These are phyloP conservation scores for Nautilus pompilius DNA, from an alignment of 1,140 invertebrate genomes.

Conservation along the genomic window DNA sequence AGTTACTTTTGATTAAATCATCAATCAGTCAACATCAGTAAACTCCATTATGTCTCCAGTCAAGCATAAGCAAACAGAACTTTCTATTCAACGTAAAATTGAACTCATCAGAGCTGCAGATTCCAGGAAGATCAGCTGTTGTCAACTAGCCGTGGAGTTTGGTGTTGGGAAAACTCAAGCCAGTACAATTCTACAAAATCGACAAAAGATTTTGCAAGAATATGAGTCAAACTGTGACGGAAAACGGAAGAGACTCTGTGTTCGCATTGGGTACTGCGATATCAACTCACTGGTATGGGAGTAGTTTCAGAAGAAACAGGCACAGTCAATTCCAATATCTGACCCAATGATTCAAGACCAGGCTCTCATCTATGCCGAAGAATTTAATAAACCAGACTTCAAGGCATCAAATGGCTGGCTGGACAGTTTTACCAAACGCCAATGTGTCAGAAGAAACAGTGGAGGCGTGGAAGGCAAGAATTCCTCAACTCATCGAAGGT, in stretches of 20 bases:
- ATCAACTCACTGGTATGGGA: slow-evolving; percentile 8
- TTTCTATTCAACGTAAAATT: no score
- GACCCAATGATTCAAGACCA: slow-evolving; percentile 13
- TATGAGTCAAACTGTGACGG: slow-evolving; percentile 7
- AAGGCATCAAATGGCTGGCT: slow-evolving; percentile 32
- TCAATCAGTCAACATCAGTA: no score
- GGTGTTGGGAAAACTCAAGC: slow-evolving; percentile 16
- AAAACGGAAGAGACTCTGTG: neutral
- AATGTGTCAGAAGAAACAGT: slow-evolving; percentile 10
- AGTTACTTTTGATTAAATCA: no score
- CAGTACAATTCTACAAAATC: slow-evolving; percentile 7
- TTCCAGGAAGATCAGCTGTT: no score
- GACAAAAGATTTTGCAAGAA: slow-evolving; percentile 8
- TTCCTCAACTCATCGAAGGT: slow-evolving; percentile 11
- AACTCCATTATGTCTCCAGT: no score
- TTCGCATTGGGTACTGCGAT: slow-evolving; percentile 9
- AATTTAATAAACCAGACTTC: slow-evolving; percentile 16
- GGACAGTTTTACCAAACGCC: slow-evolving; percentile 12
- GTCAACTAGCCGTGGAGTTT: slow-evolving; percentile 10
- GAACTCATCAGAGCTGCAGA: no score
- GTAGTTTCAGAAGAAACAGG: slow-evolving; percentile 10
- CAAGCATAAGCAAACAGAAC: no score
- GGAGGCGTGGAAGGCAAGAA: slow-evolving; percentile 11
- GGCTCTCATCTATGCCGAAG: slow-evolving; percentile 13
- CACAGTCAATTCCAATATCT: slow-evolving; percentile 3